Conservation (phyloP, 2,113 vertebrate genomes). For the Mohoua ochrocephala region DNA sequence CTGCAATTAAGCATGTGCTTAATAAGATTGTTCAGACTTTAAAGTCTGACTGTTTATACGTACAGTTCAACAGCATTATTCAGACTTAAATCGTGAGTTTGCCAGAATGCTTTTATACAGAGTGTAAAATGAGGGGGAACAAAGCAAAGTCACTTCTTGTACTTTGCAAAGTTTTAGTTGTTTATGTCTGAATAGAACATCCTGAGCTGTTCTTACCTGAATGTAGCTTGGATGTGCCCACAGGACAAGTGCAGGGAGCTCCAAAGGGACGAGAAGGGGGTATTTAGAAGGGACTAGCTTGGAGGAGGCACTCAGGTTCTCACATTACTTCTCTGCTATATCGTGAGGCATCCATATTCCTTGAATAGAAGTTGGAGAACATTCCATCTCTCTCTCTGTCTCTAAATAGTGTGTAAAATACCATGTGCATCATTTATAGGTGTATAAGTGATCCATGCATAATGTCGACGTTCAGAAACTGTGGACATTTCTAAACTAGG, state of each 20-base stretch:
- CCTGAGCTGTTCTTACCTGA: neutral
- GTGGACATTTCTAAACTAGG: neutral
- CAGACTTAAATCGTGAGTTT: neutral
- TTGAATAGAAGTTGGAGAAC: conserved; percentile 61
- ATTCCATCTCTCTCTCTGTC: conserved; percentile 52
- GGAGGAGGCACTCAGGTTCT: conserved; percentile 30
- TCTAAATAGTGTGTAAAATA: conserved; percentile 62
- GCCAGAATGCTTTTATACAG: neutral
- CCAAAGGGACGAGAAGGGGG: neutral
- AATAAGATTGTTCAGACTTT: neutral
- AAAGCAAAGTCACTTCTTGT: neutral
- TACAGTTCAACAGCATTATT: neutral
- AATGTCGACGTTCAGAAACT: neutral
- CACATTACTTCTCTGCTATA: conserved; percentile 47
- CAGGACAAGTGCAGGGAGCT: neutral
- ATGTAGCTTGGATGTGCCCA: neutral
- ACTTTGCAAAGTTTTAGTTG: neutral
- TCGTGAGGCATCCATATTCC: conserved; percentile 56
- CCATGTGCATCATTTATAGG: conserved; percentile 44
- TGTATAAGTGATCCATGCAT: neutral
- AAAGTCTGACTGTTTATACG: neutral
- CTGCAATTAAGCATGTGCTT: neutral
- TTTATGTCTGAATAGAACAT: neutral
- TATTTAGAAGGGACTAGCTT: conserved; percentile 11
- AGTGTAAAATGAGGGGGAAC: neutral